Evolutionary conservation across 2,113 vertebrate genomes (phyloP), one percentile per base, ranked within the genome.

Genomic region (Cygnus buccinator): DNA sequence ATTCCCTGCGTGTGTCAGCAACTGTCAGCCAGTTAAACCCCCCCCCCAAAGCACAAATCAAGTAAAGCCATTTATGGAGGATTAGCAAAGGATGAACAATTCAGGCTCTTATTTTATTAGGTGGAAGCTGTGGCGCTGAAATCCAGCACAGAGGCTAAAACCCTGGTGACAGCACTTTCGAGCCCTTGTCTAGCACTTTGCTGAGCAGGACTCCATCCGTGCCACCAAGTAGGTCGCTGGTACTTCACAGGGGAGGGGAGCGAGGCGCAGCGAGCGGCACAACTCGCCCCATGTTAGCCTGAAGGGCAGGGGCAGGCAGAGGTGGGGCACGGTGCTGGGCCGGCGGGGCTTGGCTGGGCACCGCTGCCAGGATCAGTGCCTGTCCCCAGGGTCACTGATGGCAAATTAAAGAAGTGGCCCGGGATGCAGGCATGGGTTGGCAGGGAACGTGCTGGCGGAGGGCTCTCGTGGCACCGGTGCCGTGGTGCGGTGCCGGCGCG

Each of bases 101-200:
- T 10, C 37, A 2, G 72, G 72, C 59, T 81, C 76, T 50, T 6
- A 3, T 6, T 37, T 28, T 11, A 37, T 39, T 1, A 39, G 18
- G 54, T 18, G 74, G 81, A 21, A 79, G 77, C 84, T 68, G 73
- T 75, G 39, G 83, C 5, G 4, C 67, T 16, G 72, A 11, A 35
- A 26, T 7, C 82, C 86, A 22, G 73, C 10, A 1, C 15, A 6
- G 65, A 18, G 67, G 1, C 55, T 23, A 35, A 9, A 46, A 11
- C 8, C 1, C 33, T 11, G 1, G 55, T 0, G 5, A 4, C 46
- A 10, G 81, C 1, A 0, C 6, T 25, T 31, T 14, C 44, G 87
- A 37, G 50, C 63, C 57, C 73, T 54, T 1, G 1, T 50, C 59
- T 22, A 6, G 2, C 6, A 0, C 74, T 33, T 2, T 4, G 65